Evolutionary conservation across 2,113 vertebrate species (phyloP).

Genomic region (Chelonoidis abingdonii): DNA sequence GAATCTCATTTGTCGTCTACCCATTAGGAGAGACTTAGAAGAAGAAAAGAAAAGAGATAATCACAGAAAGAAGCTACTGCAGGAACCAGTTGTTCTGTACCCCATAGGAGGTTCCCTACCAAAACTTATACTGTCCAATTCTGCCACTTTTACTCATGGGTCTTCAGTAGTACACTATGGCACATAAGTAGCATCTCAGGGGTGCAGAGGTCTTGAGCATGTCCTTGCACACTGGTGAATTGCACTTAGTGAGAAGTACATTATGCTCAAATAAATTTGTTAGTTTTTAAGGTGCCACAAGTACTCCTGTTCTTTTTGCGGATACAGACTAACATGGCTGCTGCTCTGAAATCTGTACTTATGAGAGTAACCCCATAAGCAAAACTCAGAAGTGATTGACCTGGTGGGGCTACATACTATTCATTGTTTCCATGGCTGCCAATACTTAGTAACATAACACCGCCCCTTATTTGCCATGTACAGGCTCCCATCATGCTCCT

Average conservation of each 20-base stretch:
- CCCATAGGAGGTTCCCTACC: background rate
- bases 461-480: background rate
- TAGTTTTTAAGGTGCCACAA: too few species aligned
- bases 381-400: conserved; percentile 19
- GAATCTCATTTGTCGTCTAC: background rate
- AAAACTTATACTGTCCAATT: background rate
- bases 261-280: too few species aligned
- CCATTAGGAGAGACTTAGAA: background rate
- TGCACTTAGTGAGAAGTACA: background rate
- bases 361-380: conserved; percentile 23
- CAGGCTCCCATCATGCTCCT: background rate
- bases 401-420: background rate
- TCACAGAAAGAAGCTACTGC: background rate
- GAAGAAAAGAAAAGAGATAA: background rate
- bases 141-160: background rate
- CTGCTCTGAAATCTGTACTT: background rate
- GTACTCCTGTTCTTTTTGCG: too few species aligned
- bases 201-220: background rate
- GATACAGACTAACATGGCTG: too few species aligned
- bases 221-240: background rate
- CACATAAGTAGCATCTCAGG: background rate
- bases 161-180: background rate
- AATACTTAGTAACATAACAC: background rate
- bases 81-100: background rate
- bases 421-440: background rate